A percentile compares a stretch with the other conserved stretches of the same genome.
Evolutionary conservation across 2,797 vertebrate species (phyloP).

Genomic region (Champsocephalus esox): DNA sequence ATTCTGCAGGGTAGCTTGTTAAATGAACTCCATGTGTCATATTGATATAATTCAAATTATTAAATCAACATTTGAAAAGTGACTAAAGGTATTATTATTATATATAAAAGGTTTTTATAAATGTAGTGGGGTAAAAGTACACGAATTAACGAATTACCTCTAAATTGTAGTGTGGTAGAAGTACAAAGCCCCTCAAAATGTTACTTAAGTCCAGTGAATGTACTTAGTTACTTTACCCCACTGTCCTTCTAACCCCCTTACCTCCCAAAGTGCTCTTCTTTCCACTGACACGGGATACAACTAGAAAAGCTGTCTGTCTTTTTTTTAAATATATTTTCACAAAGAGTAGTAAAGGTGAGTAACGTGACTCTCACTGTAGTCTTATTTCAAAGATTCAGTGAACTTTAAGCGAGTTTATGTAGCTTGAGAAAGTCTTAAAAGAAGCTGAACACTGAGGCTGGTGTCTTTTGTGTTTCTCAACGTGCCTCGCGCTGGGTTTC

Average conservation of each 20-base stretch:
- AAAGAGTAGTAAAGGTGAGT: background rate
- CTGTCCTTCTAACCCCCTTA: background rate
- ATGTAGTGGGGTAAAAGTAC: too few species aligned
- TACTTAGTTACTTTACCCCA: too few species aligned
- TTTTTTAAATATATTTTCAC: background rate
- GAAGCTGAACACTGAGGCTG: conserved; percentile 42
- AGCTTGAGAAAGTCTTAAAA: background rate
- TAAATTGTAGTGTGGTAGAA: too few species aligned
- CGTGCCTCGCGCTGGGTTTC: conserved; percentile 79
- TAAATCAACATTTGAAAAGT: too few species aligned
- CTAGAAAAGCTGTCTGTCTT: background rate
- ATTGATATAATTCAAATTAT: too few species aligned
- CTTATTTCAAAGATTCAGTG: background rate
- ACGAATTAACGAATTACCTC: too few species aligned
- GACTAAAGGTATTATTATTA: too few species aligned
- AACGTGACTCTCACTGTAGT: background rate
- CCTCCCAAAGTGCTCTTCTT: conserved; percentile 41
- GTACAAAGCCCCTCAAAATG: too few species aligned
- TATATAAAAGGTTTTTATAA: too few species aligned
- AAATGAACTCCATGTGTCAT: too few species aligned
- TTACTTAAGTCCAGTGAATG: too few species aligned
- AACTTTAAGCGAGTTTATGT: background rate
- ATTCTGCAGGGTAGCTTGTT: too few species aligned
- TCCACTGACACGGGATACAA: conserved; percentile 36
- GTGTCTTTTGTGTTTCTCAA: conserved; percentile 74